phyloP scores from a whole-genome alignment of 37 sponge, comb jelly and placozoan species.

The Chondrilla cf. caribensis region DNA sequence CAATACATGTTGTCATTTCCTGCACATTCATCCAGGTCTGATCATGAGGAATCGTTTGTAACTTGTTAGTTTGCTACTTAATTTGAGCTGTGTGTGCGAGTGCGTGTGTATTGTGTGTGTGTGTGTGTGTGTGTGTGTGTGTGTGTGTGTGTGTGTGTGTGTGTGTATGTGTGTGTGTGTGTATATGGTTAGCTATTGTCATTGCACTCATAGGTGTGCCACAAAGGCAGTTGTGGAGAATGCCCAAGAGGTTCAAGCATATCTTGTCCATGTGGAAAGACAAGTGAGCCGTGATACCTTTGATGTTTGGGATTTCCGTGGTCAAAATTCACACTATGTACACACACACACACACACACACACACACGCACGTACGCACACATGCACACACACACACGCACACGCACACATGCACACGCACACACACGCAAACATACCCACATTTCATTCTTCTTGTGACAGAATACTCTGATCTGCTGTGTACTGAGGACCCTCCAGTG shows the following conservation, averaged over 20 bases:
- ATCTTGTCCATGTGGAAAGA: slow-evolving; percentile 90
- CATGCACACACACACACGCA: slow-evolving; percentile 1
- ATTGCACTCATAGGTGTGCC: slow-evolving; percentile 54
- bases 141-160: slow-evolving; percentile 1
- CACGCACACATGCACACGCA: background rate
- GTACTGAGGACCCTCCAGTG: slow-evolving; percentile 72
- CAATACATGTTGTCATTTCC: too few relatives aligned
- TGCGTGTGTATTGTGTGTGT: slow-evolving; percentile 15
- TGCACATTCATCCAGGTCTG: too few relatives aligned
- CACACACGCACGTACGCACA: background rate
- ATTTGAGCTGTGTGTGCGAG: background rate
- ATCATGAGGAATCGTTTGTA: too few relatives aligned
- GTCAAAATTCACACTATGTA: background rate
- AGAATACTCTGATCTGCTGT: slow-evolving; percentile 40
- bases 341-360: background rate
- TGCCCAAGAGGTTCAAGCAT: slow-evolving; percentile 67
- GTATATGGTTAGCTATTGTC: background rate
- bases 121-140: background rate
- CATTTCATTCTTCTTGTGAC: background rate
- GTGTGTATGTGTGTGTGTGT: background rate
- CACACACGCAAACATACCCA: background rate
- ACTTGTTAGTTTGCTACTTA: too few relatives aligned
- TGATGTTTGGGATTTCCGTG: slow-evolving; percentile 14
- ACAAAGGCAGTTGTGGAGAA: slow-evolving; percentile 75
- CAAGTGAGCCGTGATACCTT: slow-evolving; percentile 35